Evolutionary conservation across 2,113 vertebrate species (phyloP).

Genomic region (Illadopsis cleaveri): DNA sequence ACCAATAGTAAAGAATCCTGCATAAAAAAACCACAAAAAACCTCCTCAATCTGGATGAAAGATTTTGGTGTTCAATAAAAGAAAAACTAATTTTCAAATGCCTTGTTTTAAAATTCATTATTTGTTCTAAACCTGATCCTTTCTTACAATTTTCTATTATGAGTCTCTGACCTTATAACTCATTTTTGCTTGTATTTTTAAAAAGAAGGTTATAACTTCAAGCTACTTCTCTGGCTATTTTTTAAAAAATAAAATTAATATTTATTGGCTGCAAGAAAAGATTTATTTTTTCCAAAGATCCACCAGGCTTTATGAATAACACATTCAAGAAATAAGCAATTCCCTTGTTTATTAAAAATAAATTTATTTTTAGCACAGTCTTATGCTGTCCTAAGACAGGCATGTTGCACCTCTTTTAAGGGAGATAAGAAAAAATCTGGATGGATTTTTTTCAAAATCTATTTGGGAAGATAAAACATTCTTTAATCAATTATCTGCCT

Average conservation of each 20-base stretch:
- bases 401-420: not conserved
- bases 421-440: not conserved
- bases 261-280: not conserved
- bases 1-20: not conserved
- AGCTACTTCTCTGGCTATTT: not conserved
- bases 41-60: not conserved
- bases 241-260: not conserved
- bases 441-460: not conserved
- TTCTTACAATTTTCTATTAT: not conserved
- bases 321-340: not conserved
- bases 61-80: not conserved
- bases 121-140: not conserved
- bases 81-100: not conserved
- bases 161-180: not conserved
- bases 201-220: not conserved
- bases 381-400: not conserved
- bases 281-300: not conserved
- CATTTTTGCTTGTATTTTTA: not conserved
- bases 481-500: slow-evolving; percentile 11
- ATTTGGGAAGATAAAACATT: slow-evolving; percentile 11
- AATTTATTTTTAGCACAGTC: slow-evolving; percentile 28
- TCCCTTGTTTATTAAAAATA: slow-evolving; percentile 31
- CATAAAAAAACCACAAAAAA: not conserved
- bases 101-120: not conserved
- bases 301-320: not conserved